Conservation (phyloP, 2,113 vertebrate species). For the Myrmecophaga tridactyla region DNA sequence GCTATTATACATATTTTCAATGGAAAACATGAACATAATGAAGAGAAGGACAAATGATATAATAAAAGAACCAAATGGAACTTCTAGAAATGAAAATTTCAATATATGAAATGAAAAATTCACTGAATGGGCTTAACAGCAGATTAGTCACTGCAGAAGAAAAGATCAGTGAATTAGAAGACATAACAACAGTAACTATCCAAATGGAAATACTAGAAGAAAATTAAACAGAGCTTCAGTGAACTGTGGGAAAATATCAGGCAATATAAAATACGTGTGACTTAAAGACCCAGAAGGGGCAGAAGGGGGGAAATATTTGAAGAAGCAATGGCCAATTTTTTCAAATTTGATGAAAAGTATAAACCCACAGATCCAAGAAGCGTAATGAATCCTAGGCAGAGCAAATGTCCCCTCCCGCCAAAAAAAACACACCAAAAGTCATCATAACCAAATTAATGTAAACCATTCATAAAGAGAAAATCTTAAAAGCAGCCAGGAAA, state of each 20-base stretch:
- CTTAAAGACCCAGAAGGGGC: neutral
- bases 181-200: neutral
- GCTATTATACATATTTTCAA: conserved; percentile 32
- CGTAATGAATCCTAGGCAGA: conserved; percentile 8
- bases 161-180: neutral
- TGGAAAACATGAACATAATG: conserved; percentile 18
- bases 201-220: conserved; percentile 14
- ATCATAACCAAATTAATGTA: conserved; percentile 23
- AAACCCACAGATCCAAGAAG: conserved; percentile 39
- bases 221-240: conserved; percentile 29
- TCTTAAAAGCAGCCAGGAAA: conserved; percentile 40
- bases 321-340: neutral
- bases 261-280: neutral
- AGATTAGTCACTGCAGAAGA: neutral
- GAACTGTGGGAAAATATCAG: conserved; percentile 26
- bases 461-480: conserved; percentile 12
- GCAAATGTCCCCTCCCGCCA: neutral
- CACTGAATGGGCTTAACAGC: neutral
- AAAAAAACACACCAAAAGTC: conserved; percentile 1
- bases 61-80: conserved; percentile 2
- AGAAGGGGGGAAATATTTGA: neutral
- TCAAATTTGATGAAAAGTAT: conserved; percentile 7
- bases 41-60: neutral
- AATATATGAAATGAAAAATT: neutral
- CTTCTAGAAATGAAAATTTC: conserved; percentile 36